Evolutionary conservation across 2,113 vertebrate species (phyloP).

Genomic region (Gracilinanus agilis): DNA sequence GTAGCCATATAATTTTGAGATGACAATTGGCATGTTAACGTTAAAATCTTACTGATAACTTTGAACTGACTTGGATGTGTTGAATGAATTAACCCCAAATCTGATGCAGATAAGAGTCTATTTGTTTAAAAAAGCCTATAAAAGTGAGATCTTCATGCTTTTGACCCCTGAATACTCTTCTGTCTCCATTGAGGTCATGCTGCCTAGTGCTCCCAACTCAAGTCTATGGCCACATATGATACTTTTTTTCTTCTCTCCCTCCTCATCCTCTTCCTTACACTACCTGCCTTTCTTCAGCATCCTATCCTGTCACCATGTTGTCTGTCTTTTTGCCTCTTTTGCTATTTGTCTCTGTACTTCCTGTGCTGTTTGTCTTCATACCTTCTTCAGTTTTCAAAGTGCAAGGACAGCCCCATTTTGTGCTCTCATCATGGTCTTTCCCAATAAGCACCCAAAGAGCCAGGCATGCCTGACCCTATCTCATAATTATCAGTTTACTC

Average conservation of each 20-base stretch:
- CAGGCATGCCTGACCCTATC: neutral
- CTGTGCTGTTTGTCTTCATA: neutral
- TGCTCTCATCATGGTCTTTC: neutral
- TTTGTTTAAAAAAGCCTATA: neutral
- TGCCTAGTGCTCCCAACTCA: neutral
- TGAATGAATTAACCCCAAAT: neutral
- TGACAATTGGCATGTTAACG: neutral
- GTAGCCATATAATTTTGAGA: slow-evolving; percentile 1
- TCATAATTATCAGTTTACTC: neutral
- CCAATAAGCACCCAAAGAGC: neutral
- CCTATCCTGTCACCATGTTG: neutral
- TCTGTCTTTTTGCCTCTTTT: neutral
- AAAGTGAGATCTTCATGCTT: neutral
- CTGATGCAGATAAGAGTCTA: neutral
- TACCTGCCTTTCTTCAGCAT: neutral
- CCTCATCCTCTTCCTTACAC: neutral
- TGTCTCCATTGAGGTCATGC: neutral
- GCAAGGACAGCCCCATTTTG: neutral
- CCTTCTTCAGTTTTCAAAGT: no score
- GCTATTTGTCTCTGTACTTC: neutral
- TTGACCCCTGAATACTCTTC: neutral
- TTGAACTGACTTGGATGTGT: neutral
- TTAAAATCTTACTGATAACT: neutral
- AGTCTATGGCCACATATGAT: neutral
- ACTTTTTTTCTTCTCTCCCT: neutral